A percentile compares a stretch with the other conserved stretches of the same genome.
Conservation (phyloP, 2,888 invertebrate species). For the Meganola albula region DNA sequence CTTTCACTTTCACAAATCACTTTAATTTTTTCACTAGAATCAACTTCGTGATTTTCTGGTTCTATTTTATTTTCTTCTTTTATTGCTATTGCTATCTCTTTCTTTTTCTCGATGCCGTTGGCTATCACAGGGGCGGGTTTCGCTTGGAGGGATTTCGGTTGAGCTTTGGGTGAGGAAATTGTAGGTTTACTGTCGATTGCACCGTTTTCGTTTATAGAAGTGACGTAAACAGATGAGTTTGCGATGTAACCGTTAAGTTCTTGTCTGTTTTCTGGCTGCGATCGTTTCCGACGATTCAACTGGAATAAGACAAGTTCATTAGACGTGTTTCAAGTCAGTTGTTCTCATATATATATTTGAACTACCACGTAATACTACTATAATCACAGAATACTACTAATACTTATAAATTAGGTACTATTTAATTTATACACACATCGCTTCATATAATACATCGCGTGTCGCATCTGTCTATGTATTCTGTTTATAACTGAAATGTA, state of each 20-base stretch:
- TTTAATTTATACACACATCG: too few relatives aligned
- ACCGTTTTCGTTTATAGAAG: slow-evolving; percentile 80
- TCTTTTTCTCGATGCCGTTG: slow-evolving; percentile 56
- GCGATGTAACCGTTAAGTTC: slow-evolving; percentile 90
- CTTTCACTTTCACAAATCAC: slow-evolving; percentile 45
- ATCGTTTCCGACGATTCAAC: slow-evolving; percentile 80
- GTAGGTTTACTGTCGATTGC: slow-evolving; percentile 68
- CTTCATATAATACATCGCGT: too few relatives aligned
- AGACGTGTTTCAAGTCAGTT: too few relatives aligned
- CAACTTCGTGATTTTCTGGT: slow-evolving; percentile 63
- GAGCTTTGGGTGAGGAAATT: slow-evolving; percentile 66
- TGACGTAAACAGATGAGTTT: slow-evolving; percentile 89
- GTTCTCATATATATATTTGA: too few relatives aligned
- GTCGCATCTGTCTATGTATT: too few relatives aligned
- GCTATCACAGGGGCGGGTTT: slow-evolving; percentile 68
- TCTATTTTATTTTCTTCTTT: slow-evolving; percentile 49
- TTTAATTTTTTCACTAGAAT: slow-evolving; percentile 61
- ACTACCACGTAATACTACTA: too few relatives aligned
- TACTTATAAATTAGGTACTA: too few relatives aligned
- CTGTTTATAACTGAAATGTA: too few relatives aligned
- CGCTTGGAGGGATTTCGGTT: slow-evolving; percentile 64
- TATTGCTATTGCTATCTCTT: slow-evolving; percentile 28
- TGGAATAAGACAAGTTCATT: slow-evolving; percentile 47
- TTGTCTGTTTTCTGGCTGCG: slow-evolving; percentile 67
- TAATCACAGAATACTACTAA: too few relatives aligned